phyloP scores from a whole-genome alignment of 2,888 invertebrate species.

The Eledone cirrhosa region DNA sequence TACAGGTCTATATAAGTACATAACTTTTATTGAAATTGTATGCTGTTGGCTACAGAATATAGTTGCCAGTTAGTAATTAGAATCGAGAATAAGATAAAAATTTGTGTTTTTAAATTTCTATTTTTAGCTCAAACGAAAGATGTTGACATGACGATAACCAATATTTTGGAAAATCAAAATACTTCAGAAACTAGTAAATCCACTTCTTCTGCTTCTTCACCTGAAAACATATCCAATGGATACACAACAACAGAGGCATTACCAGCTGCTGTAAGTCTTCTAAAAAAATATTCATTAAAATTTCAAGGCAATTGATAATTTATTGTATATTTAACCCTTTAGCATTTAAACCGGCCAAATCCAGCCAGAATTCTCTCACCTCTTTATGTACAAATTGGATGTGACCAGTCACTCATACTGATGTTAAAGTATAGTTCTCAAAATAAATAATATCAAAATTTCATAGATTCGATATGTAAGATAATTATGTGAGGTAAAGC shows the following conservation, averaged over 20 bases:
- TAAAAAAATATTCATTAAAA: neutral
- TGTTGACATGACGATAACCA: constrained; percentile 82
- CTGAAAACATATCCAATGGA: neutral
- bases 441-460: too few species aligned
- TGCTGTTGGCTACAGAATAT: too few species aligned
- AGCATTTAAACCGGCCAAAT: neutral
- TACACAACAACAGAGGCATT: constrained; percentile 1
- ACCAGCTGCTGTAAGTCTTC: constrained; percentile 14
- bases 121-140: constrained; percentile 76
- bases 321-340: neutral
- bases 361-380: too few species aligned
- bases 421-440: too few species aligned
- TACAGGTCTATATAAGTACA: too few species aligned
- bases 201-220: neutral
- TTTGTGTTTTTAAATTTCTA: constrained; percentile 29
- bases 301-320: neutral
- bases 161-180: constrained; percentile 76
- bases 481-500: too few species aligned
- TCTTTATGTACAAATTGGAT: too few species aligned
- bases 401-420: too few species aligned
- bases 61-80: too few species aligned
- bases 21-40: too few species aligned
- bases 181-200: neutral
- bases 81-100: neutral
- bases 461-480: too few species aligned